Base-by-base conservation (phyloP, 2,888 invertebrate genomes). In the Carabus problematicus region DNA sequence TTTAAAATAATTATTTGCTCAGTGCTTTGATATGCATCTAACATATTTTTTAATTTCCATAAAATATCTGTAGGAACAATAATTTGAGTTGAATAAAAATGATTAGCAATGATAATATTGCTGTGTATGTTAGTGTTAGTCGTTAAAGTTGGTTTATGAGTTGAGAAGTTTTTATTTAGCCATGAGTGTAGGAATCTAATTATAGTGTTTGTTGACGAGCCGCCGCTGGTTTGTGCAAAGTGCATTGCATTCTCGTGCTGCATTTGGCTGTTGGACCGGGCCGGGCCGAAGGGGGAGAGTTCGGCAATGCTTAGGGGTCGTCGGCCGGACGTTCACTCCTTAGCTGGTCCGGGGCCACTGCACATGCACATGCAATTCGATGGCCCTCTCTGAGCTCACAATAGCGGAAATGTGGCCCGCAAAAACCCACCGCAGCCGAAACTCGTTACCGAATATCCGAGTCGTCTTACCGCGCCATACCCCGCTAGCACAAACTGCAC, bases 281-380 rank as follows among this genome's bases (percentile, higher is more conserved):
- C 52, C 52, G 59, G 18, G 39, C n/a, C 12, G 60, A 45, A 40
- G 18, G 40, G 41, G 64, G 39, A 56, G 18, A 58, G 41, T 55
- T 64, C 55, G 64, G 62, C 58, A 58, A 41, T 14, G 16, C 19
- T 52, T 52, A 52, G 52, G 52, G 64, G 64, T 64, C 64, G 64
- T 39, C 54, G 58, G 4, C 64, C 64, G 64, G 64, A 9, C 56
- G 39, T 64, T 64, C 56, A 58, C 64, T 56, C 62, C 9, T 12
- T 45, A n/a, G 9, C 54, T 47, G 62, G 7, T 49, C 49, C 12
- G 60, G 43, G 60, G 60, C 60, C 52, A 52, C 52, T 61, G 60
- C 60, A 61, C 29, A 19, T 61, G 60, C 29, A 45, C 42, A 40
- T 41, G 41, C 45, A 52, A 12, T 52, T 52, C 52, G 52, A 19